These are phyloP conservation scores for Babyrousa celebensis DNA, from an alignment of 2,797 vertebrate species.

Conservation along the genomic window DNA sequence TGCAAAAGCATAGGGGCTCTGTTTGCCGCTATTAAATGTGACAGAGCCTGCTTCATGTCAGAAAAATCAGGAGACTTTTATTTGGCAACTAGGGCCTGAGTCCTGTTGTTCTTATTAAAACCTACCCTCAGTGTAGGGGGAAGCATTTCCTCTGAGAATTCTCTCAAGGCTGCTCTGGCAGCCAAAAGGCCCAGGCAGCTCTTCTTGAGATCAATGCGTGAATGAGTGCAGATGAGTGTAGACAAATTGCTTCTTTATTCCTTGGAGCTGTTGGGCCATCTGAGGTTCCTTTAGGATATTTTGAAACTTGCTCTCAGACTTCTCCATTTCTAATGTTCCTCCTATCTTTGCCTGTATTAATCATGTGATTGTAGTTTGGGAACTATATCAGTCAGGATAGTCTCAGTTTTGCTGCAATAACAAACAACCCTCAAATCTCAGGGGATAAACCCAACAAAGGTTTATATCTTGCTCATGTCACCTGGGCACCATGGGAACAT, in stretches of 20 bases:
- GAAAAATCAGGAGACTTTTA: slow-evolving; percentile 33
- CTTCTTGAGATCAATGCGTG: neutral
- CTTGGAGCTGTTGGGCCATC: neutral
- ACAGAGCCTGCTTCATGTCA: slow-evolving; percentile 58
- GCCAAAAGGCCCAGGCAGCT: neutral
- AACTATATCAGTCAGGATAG: neutral
- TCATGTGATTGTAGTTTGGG: neutral
- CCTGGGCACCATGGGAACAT: accelerated
- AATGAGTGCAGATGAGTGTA: neutral
- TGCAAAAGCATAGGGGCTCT: neutral
- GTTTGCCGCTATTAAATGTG: slow-evolving; percentile 10
- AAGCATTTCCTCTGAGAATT: slow-evolving; percentile 10
- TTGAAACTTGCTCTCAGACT: neutral
- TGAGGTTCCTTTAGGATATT: neutral
- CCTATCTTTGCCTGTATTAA: neutral
- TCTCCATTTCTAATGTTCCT: neutral
- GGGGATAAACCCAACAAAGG: neutral
- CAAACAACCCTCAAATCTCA: neutral
- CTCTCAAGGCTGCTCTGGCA: neutral
- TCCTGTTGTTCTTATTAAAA: slow-evolving; percentile 43
- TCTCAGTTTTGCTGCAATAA: neutral
- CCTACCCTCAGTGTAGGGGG: neutral
- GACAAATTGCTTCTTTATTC: neutral
- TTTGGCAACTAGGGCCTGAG: slow-evolving; percentile 34
- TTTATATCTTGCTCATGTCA: neutral